A percentile compares a stretch with the other conserved stretches of the same genome.
Conservation (phyloP, 2,888 invertebrate genomes). For the Caenorhabditis japonica region DNA sequence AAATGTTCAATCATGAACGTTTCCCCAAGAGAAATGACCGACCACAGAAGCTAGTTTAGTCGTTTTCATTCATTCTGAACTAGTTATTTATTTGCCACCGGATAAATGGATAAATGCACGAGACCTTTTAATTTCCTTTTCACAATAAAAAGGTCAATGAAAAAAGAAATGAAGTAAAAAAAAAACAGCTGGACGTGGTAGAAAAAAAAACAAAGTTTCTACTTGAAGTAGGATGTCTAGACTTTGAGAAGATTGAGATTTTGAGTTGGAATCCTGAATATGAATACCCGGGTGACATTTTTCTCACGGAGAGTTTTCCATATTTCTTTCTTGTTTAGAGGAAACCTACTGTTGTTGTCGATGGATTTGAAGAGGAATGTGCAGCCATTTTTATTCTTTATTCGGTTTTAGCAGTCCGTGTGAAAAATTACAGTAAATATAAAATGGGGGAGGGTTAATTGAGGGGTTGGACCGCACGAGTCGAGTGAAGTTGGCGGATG, state of each 20-base stretch:
- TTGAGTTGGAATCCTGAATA: too few species aligned
- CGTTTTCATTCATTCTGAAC: constrained; percentile 24
- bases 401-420: too few species aligned
- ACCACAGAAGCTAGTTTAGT: constrained; percentile 7
- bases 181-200: too few species aligned
- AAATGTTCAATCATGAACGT: constrained; percentile 37
- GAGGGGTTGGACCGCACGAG: too few species aligned
- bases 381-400: constrained; percentile 35
- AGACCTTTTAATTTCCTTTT: too few species aligned
- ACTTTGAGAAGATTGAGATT: too few species aligned
- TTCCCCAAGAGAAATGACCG: constrained; percentile 29
- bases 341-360: constrained; percentile 48
- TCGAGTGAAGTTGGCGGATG: too few species aligned
- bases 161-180: too few species aligned
- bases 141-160: too few species aligned
- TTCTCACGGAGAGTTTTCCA: constrained; percentile 20
- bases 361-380: constrained; percentile 19
- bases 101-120: too few species aligned
- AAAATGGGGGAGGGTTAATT: constrained; percentile 4
- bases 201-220: too few species aligned
- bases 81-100: not conserved
- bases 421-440: constrained; percentile 25
- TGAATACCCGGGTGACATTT: constrained; percentile 1
- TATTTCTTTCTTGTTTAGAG: constrained; percentile 18
- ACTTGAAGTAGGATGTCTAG: too few species aligned